Conservation (phyloP, 1,140 invertebrate genomes). For the Steinernema khuongi region DNA sequence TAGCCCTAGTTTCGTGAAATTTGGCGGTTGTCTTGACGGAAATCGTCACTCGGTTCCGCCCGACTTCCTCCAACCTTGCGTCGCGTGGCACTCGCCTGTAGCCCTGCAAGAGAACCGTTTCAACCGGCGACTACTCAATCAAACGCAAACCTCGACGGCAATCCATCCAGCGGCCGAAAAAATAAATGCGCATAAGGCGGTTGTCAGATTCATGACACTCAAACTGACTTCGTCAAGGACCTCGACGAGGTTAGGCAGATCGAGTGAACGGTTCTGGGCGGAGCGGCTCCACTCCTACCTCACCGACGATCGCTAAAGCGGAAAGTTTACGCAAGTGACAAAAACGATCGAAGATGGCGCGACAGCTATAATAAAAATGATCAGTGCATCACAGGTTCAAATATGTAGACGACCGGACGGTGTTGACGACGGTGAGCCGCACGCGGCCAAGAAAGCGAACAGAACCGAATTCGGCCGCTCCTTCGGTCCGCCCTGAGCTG, state of each 20-base stretch:
- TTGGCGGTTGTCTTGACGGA: constrained; percentile 21
- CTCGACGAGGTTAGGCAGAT: neutral
- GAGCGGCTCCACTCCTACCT: neutral
- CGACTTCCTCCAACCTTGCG: neutral
- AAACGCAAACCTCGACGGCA: neutral
- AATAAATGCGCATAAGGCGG: neutral
- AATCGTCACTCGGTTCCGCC: constrained; percentile 7
- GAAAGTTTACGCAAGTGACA: no score
- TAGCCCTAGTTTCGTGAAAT: constrained; percentile 20
- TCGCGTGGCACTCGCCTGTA: neutral
- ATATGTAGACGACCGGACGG: no score
- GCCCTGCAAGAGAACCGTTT: neutral
- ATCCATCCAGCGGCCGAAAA: neutral
- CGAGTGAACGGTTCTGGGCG: neutral
- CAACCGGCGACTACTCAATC: neutral
- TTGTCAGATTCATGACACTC: neutral
- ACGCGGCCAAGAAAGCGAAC: neutral
- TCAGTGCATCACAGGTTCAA: no score
- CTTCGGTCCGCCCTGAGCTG: neutral
- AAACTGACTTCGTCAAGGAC: neutral
- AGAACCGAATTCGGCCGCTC: neutral
- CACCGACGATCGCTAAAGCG: neutral
- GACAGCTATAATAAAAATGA: no score
- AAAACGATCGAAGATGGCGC: no score
- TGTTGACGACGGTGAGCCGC: no score